These are phyloP conservation scores for Myotis yumanensis DNA, from an alignment of 2,113 vertebrate genomes.

Conservation along the genomic window DNA sequence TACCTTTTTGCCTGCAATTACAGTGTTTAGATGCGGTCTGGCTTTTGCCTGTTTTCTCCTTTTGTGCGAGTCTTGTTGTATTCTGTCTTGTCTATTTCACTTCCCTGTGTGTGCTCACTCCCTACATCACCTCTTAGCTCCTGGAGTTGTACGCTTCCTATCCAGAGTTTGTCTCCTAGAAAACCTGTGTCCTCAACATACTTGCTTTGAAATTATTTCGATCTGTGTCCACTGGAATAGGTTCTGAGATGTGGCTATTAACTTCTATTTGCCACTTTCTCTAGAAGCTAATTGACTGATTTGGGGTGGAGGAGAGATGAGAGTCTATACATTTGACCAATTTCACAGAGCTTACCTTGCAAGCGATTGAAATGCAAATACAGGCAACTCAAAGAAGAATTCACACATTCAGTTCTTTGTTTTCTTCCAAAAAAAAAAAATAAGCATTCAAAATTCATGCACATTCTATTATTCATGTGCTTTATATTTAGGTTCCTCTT, in stretches of 20 bases:
- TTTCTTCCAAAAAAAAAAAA: slow-evolving; percentile 76
- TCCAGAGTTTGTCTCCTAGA: slow-evolving; percentile 21
- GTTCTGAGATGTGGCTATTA: slow-evolving; percentile 61
- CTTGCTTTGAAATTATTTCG: slow-evolving; percentile 62
- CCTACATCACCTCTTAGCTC: not conserved
- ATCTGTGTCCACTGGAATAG: slow-evolving; percentile 54
- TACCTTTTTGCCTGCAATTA: not conserved
- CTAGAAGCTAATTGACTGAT: slow-evolving; percentile 72
- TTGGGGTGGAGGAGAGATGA: slow-evolving; percentile 42
- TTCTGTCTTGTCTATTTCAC: not conserved
- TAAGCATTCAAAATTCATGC: slow-evolving; percentile 74
- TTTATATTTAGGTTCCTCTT: slow-evolving; percentile 64
- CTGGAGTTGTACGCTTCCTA: not conserved
- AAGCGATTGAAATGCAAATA: slow-evolving; percentile 78
- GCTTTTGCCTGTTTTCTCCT: not conserved
- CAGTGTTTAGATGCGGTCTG: not conserved
- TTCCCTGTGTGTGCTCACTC: not conserved
- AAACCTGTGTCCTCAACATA: slow-evolving; percentile 45
- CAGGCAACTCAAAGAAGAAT: slow-evolving; percentile 45
- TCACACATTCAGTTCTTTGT: slow-evolving; percentile 67
- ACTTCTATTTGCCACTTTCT: slow-evolving; percentile 45
- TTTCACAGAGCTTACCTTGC: slow-evolving; percentile 75
- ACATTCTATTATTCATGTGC: slow-evolving; percentile 74
- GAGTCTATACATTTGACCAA: slow-evolving; percentile 67
- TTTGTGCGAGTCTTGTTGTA: not conserved